These are phyloP conservation scores for Liposcelis brunnea DNA, from an alignment of 2,888 invertebrate species.

Conservation along the genomic window DNA sequence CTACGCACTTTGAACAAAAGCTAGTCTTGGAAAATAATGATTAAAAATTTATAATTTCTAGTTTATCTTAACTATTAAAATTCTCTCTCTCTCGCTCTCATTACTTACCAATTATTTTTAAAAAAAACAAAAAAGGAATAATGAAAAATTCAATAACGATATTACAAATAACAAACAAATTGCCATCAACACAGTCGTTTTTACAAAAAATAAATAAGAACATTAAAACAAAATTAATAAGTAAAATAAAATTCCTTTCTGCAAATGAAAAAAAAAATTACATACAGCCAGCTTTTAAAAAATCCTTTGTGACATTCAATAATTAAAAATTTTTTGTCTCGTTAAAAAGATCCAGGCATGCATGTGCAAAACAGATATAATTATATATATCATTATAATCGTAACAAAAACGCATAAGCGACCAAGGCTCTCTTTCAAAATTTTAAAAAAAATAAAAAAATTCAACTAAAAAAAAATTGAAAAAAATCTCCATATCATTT, in stretches of 20 bases:
- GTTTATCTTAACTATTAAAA: constrained; percentile 19
- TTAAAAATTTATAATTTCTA: constrained; percentile 19
- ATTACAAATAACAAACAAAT: constrained; percentile 3
- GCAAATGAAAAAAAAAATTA: not conserved
- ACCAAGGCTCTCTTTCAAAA: not conserved
- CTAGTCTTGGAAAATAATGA: constrained; percentile 14
- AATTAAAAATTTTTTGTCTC: too few relatives aligned
- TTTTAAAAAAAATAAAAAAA: constrained; percentile 1
- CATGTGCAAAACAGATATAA: too few relatives aligned
- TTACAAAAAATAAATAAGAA: not conserved
- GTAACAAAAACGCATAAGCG: not conserved
- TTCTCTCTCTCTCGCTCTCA: not conserved
- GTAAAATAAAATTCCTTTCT: not conserved
- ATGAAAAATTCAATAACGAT: constrained; percentile 9
- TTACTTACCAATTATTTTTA: not conserved
- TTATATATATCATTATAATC: not conserved
- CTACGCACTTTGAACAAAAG: constrained; percentile 14
- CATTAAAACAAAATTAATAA: not conserved
- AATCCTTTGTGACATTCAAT: too few relatives aligned
- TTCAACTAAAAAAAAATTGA: not conserved
- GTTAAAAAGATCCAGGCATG: too few relatives aligned
- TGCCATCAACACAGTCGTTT: not conserved
- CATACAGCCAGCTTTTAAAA: too few relatives aligned
- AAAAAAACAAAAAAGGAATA: constrained; percentile 9
- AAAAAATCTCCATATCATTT: not conserved